Percentiles rank a stretch among this genome's conserved stretches.
phyloP scores from a whole-genome alignment of 2,888 invertebrate genomes.

The Aproaerema taeniolella region DNA sequence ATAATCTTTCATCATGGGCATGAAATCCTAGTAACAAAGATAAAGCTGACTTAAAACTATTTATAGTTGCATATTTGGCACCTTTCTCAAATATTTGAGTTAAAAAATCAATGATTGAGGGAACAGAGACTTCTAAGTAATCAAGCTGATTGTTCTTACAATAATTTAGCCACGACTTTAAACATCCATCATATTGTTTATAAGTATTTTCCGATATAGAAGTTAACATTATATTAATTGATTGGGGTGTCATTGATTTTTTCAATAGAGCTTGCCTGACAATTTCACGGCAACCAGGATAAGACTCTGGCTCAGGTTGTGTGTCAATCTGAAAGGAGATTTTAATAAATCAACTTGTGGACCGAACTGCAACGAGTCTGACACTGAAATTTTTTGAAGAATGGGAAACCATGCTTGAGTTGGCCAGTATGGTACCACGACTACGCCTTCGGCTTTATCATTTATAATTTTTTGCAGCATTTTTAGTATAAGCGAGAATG shows the following conservation, averaged over 20 bases:
- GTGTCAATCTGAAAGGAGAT: slow-evolving; percentile 10
- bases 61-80: slow-evolving; percentile 18
- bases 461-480: slow-evolving; percentile 19
- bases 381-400: slow-evolving; percentile 13
- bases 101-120: slow-evolving; percentile 8
- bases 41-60: slow-evolving; percentile 15
- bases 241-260: background rate
- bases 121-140: background rate
- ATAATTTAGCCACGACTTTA: slow-evolving; percentile 9
- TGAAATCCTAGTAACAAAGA: slow-evolving; percentile 10
- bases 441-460: slow-evolving; percentile 21
- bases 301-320: slow-evolving; percentile 3
- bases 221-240: slow-evolving; percentile 13
- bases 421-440: slow-evolving; percentile 23
- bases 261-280: slow-evolving; percentile 11
- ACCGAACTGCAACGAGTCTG: slow-evolving; percentile 10
- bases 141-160: slow-evolving; percentile 3
- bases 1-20: slow-evolving; percentile 3
- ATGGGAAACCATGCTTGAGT: slow-evolving; percentile 24
- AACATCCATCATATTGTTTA: slow-evolving; percentile 14
- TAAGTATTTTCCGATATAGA: slow-evolving; percentile 12
- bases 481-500: slow-evolving; percentile 21
- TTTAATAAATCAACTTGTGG: slow-evolving; percentile 5
- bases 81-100: slow-evolving; percentile 13
- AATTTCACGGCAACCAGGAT: slow-evolving; percentile 15